Base-by-base conservation (phyloP, 1,140 invertebrate genomes). In the Cyphomyrmex costatus region DNA sequence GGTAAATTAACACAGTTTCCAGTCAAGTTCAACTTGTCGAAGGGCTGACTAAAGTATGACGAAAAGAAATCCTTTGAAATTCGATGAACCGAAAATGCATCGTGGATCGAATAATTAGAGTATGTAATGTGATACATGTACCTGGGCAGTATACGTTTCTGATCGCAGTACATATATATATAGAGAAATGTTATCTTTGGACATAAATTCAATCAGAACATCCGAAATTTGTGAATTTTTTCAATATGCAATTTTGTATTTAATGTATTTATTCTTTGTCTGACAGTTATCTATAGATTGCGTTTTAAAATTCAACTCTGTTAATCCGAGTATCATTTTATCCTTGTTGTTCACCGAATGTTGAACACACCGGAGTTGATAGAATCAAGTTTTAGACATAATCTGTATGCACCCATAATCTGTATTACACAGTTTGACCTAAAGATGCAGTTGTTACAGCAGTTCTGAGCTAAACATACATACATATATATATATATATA, bases 41-140 rank as follows among this genome's bases (percentile, higher is more conserved):
- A 76, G 21, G 27, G 8, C 19, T 10, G 42, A 76, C 58, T 53
- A 77, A 77, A 66, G 16, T 36, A 24, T 24, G 27, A 42, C 16
- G 53, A 65, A 83, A 70, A 86, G 80, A 73, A 86, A 65, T 65
- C 33, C 79, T 86, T 86, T 86, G 79, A 86, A 30, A 53, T 30
- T 73, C 60, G 60, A 36, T 80, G 68, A 83, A 83, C 68, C n/a
- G 79, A 86, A 66, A 86, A 84, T 86, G 42, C 42, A 83, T 83
- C 85, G 42, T 61, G 19, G 51, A 51, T 42, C 24, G 56, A 71
- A 86, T 86, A 85, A 86, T 79, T 88, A 85, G 83, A 49, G 68
- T 85, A 87, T 71, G 73, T 66, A 70, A 51, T 12, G 30, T 58
- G 36, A 73, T 66, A 78, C 21, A 12, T 56, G 33, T n/a, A 19